phyloP scores from a whole-genome alignment of 2,113 vertebrate genomes.

The Scopus umbretta region DNA sequence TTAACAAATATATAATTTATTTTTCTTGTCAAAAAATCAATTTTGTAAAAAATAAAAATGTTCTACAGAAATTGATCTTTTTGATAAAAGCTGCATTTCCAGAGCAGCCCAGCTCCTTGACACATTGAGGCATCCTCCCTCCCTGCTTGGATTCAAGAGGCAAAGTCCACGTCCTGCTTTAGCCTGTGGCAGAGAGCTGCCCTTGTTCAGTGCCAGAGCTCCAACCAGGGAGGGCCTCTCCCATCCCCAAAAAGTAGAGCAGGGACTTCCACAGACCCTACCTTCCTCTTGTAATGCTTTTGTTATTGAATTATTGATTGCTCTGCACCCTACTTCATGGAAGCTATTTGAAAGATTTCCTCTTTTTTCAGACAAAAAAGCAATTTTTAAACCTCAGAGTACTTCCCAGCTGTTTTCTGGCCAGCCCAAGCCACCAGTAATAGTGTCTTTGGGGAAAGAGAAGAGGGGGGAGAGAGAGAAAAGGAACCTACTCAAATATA shows the following conservation, averaged over 20 bases:
- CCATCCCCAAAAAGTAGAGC: not conserved
- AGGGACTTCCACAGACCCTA: not conserved
- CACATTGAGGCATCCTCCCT: not conserved
- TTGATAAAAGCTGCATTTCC: not conserved
- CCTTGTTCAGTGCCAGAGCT: not conserved
- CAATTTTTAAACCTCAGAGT: not conserved
- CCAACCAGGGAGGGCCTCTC: accelerated
- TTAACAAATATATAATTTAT: not conserved
- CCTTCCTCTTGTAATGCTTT: not conserved
- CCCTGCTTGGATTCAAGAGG: not conserved
- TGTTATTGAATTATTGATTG: not conserved
- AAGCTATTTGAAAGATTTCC: not conserved
- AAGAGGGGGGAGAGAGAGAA: not conserved
- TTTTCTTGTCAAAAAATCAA: not conserved
- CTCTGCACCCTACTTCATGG: not conserved
- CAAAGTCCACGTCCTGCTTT: not conserved
- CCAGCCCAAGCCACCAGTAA: not conserved
- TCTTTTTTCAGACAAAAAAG: not conserved
- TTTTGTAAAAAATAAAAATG: not conserved
- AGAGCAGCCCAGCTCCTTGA: not conserved
- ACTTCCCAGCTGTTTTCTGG: not conserved
- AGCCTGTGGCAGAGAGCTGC: accelerated
- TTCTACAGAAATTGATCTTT: not conserved
- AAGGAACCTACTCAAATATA: not conserved
- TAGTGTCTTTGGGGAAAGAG: not conserved